Evolutionary conservation across 2,113 vertebrate genomes (phyloP), one percentile per base, ranked within the genome.

Genomic region (Tursiops truncatus): DNA sequence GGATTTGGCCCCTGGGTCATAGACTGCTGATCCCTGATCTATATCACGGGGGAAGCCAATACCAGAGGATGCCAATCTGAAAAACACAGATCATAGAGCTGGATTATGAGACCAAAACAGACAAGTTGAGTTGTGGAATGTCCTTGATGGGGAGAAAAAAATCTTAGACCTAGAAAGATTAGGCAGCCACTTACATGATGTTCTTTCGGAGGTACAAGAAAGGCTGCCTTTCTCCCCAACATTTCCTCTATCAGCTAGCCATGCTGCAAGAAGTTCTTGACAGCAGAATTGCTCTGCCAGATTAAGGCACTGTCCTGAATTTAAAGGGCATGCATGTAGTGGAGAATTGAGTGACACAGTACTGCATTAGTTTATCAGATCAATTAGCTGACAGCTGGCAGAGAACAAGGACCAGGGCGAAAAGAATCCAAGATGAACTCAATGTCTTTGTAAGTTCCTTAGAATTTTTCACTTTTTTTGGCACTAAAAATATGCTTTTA

Each of bases 391-490:
- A 95, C 60, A 95, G 58, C 20, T 93, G 87, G 65, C 53, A 95
- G 58, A 8, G 26, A 96, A 95, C 41, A 94, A 92, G 79, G 90
- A 63, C 36, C 50, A 79, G 28, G 28, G 58, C 0, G 20, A 71
- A 97, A 81, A 47, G 73, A 96, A 97, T 93, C 74, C 36, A 86
- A 93, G 73, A 95, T 80, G 36, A 93, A 96, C 80, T 91, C 94
- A 96, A 68, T 89, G 56, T 65, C 89, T 95, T 81, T 95, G 58
- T 65, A 95, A 96, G 58, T 93, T 95, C 73, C 76, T 88, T 91
- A 56, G 20, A 82, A 68, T 65, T 93, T 96, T 83, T 97, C 84
- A 86, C 36, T 88, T 23, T 91, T 91, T 92, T 90, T 86, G 92
- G 33, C 89, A 97, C 56, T 68, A 33, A 91, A 97, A 95, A 63